Evolutionary conservation across 1,140 invertebrate species (phyloP).

Genomic region (Caerostris darwini): DNA sequence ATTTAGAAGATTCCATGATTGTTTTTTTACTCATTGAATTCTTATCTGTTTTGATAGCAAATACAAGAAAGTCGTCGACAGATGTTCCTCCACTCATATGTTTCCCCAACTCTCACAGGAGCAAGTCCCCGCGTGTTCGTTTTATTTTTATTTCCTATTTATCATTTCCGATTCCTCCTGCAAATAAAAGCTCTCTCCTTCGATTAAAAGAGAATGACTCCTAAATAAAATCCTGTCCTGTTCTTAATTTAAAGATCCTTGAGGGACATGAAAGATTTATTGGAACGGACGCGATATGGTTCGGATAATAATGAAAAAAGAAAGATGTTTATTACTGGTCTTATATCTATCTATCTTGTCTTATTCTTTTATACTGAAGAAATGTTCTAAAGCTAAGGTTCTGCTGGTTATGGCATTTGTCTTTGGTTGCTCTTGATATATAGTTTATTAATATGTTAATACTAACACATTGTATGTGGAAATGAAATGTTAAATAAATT

Average conservation of each 20-base stretch:
- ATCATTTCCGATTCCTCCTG: not conserved
- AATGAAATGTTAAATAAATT: too few relatives aligned
- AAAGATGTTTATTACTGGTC: not conserved
- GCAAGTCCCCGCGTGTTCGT: not conserved
- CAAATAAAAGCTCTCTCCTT: not conserved
- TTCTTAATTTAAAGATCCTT: slow-evolving; percentile 17
- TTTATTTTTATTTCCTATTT: not conserved
- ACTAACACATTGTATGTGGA: too few relatives aligned
- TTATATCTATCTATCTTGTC: not conserved
- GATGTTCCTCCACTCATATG: not conserved
- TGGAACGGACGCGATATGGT: not conserved
- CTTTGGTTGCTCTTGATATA: too few relatives aligned
- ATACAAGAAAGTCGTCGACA: not conserved
- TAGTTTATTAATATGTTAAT: too few relatives aligned
- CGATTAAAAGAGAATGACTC: not conserved
- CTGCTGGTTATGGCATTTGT: too few relatives aligned
- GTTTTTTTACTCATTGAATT: not conserved
- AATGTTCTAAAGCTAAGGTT: too few relatives aligned
- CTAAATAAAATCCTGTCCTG: not conserved
- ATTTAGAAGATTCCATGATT: not conserved
- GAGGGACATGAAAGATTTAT: not conserved
- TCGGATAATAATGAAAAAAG: not conserved
- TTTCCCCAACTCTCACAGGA: not conserved
- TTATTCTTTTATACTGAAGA: too few relatives aligned
- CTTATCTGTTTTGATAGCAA: slow-evolving; percentile 16